These are phyloP conservation scores for Troglohyphantes excavatus DNA, from an alignment of 2,888 invertebrate species.

Conservation along the genomic window DNA sequence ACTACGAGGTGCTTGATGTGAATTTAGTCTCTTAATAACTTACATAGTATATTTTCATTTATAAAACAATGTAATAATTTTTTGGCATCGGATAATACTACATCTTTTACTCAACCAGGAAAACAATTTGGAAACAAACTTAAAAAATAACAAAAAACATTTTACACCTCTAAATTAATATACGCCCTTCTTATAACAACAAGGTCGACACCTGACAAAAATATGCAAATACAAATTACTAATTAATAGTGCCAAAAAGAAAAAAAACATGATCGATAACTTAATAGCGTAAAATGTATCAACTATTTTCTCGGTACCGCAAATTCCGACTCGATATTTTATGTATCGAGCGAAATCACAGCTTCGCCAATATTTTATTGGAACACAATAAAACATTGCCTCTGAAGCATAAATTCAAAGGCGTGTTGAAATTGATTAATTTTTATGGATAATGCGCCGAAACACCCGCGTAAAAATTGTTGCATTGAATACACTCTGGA, in stretches of 20 bases:
- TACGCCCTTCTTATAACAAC: neutral
- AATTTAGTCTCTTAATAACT: too few relatives aligned
- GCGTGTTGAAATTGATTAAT: constrained; percentile 3
- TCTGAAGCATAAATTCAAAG: neutral
- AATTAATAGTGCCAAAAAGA: neutral
- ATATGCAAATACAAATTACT: neutral
- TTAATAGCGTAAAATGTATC: neutral
- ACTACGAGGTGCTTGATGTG: too few relatives aligned
- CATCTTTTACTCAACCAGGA: too few relatives aligned
- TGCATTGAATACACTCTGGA: constrained; percentile 3
- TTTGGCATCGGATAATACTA: too few relatives aligned
- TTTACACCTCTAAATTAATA: too few relatives aligned
- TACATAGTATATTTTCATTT: too few relatives aligned
- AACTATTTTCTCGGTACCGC: neutral
- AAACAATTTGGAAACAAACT: too few relatives aligned
- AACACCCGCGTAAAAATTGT: neutral
- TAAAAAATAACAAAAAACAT: too few relatives aligned
- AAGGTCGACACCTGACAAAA: neutral
- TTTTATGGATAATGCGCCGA: neutral
- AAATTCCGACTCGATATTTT: too few relatives aligned
- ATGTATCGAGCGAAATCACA: too few relatives aligned
- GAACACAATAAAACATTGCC: neutral
- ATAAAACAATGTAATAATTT: too few relatives aligned
- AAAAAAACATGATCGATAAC: neutral
- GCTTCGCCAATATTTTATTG: neutral